Conservation (phyloP, 2,113 vertebrate species). For the Pampusana beccarii region DNA sequence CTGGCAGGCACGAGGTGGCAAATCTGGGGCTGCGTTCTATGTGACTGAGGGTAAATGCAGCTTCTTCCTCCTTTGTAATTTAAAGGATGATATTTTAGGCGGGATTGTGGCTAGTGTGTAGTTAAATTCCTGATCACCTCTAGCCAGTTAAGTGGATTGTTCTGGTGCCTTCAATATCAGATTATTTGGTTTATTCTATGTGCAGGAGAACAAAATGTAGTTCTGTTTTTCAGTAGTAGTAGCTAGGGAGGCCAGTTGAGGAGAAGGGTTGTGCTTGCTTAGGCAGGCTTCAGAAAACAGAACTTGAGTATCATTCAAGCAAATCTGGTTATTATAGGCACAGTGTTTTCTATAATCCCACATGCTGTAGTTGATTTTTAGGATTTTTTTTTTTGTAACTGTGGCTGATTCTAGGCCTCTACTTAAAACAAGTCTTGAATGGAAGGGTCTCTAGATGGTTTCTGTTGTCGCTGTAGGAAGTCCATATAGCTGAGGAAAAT, state of each 20-base stretch:
- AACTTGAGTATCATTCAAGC: background rate
- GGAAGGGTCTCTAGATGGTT: background rate
- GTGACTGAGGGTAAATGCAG: slow-evolving; percentile 87
- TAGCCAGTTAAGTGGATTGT: background rate
- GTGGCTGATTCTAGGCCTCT: background rate
- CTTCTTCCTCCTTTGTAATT: background rate
- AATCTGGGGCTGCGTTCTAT: slow-evolving; percentile 96
- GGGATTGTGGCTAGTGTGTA: background rate
- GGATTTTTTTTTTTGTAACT: background rate
- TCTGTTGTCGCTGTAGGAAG: background rate
- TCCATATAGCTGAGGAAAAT: background rate
- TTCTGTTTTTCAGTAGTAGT: background rate
- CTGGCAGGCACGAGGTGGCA: slow-evolving; percentile 97
- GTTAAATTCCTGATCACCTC: background rate
- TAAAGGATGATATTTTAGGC: background rate
- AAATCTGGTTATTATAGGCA: background rate
- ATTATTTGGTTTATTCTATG: background rate
- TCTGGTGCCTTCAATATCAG: background rate
- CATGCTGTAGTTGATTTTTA: background rate
- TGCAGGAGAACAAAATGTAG: background rate
- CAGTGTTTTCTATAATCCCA: background rate
- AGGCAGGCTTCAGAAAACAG: background rate
- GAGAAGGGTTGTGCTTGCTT: background rate
- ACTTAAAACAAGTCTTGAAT: background rate
- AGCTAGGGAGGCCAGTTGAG: background rate